Base-by-base conservation (phyloP, 2,797 vertebrate genomes). In the Telmatherina bonti region DNA sequence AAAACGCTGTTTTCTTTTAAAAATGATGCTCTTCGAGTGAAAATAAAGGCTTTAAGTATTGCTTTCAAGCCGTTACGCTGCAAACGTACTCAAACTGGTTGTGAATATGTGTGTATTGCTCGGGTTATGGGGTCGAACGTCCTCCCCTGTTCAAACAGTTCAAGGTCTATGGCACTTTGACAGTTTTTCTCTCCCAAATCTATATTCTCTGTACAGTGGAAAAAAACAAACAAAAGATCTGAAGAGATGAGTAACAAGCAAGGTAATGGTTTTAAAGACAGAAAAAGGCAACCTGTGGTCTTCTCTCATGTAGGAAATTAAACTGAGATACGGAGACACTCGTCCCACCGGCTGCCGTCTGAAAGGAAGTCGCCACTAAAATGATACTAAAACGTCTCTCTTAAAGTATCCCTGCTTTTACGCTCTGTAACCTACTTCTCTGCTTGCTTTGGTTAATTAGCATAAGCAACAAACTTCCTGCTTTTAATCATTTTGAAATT, bases 111-210 rank as follows among this genome's bases (percentile, higher is more conserved):
- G 90, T 94, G 88, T 97, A 96, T 96, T 96, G 95, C 95, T 97
- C 75, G 87, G 90, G 92, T 92, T 90, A 91, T 71, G 93, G 86
- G 88, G 89, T 90, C 91, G 74, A 79, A 65, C 81, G 80, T 86
- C 74, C 52, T 57, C 83, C 85, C 64, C 61, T 70, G n/a, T 86
- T 92, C 88, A 91, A 95, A 96, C 95, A 96, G 95, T 95, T 96
- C 95, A 91, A 95, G 95, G 95, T 98, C 94, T 96, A 95, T 96
- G 96, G 97, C 96, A 98, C 96, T 96, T 53, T 96, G 93, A 95
- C 92, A 92, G 90, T 89, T 83, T 60, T 47, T 53, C 74, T 94
- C 94, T 93, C 93, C 93, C 86, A 72, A 67, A 57, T 77, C 57
- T 49, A 45, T 45, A 45, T 74, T 72, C 82, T 83, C 82, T 82